Evolutionary conservation across 2,888 invertebrate genomes (phyloP).

Genomic region (Theretra japonica): DNA sequence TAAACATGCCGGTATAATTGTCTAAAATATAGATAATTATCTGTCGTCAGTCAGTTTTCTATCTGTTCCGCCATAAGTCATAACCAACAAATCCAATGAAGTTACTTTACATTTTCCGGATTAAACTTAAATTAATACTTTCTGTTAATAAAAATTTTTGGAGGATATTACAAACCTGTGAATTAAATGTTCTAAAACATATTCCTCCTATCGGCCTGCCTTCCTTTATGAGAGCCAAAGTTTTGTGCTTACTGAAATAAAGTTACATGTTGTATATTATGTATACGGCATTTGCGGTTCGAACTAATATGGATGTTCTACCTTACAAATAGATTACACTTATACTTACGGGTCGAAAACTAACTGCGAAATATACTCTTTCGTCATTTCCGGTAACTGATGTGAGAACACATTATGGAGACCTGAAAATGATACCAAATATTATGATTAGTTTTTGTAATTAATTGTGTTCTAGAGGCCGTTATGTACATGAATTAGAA

Average conservation of each 20-base stretch:
- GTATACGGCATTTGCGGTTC: neutral
- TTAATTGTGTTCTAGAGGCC: neutral
- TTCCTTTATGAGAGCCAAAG: constrained; percentile 95
- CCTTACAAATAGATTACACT: neutral
- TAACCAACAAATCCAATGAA: too few relatives aligned
- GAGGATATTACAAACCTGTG: constrained; percentile 80
- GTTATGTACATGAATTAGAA: too few relatives aligned
- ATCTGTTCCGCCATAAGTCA: too few relatives aligned
- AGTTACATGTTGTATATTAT: constrained; percentile 17
- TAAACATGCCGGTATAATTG: too few relatives aligned
- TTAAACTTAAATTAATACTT: too few relatives aligned
- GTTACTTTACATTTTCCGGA: too few relatives aligned
- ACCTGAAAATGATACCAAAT: constrained; percentile 67
- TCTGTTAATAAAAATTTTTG: neutral
- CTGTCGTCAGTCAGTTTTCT: too few relatives aligned
- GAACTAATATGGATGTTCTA: too few relatives aligned
- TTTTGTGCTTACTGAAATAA: constrained; percentile 94
- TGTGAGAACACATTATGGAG: constrained; percentile 97
- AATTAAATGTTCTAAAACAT: constrained; percentile 97
- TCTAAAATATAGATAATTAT: too few relatives aligned
- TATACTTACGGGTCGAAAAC: constrained; percentile 95
- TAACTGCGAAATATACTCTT: constrained; percentile 97
- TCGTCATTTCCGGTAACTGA: constrained; percentile 98
- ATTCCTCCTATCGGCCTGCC: constrained; percentile 98
- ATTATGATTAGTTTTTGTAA: neutral